Evolutionary conservation across 23 tunicate genomes (phyloP), one percentile per base, ranked within the genome.

Genomic region (Halocynthia aurantium): DNA sequence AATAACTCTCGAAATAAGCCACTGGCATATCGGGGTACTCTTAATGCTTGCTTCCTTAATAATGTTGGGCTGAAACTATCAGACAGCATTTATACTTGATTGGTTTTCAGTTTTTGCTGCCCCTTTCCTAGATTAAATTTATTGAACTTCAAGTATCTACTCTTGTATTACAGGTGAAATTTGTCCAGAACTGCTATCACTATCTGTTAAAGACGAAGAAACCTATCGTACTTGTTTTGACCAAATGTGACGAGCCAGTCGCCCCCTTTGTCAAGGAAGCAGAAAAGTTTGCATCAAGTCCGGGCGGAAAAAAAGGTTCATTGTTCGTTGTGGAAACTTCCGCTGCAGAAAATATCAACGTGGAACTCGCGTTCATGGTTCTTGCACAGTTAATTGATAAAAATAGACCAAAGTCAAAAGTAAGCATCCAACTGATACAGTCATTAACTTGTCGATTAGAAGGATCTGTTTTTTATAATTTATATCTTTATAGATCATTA

Each of bases 321-420:
- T 56, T 92, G 11, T 88, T 88, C 0, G 73, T 84, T 51, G 67
- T 92, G 20, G 92, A 92, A 78, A 86, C 92, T n/a, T 92, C 98
- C 0, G 98, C 98, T 8, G 90, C 87, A 7, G 98, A 92, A 64
- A 92, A 92, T 61, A 86, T 92, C 73, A 92, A 92, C 53, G 88
- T 92, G 6, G 84, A 90, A 13, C 76, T 77, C 18, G 83, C 88
- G 6, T 92, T 92, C 64, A 57, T 86, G 51, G 62, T 55, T 50
- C 88, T 92, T n/a, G 98, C 98, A 11, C 98, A 92, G 55, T 50
- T 86, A 71, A 92, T 92, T 55, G 98, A 92, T 68, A 92, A 92
- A 69, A 72, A 87, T 40, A 80, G 98, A 10, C 70, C 91, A 44
- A 88, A 82, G 81, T 76, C 87, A 8, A 82, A 82, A 82, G 79